Conservation (phyloP, 2,888 invertebrate species). For the Incurvaria masculella region DNA sequence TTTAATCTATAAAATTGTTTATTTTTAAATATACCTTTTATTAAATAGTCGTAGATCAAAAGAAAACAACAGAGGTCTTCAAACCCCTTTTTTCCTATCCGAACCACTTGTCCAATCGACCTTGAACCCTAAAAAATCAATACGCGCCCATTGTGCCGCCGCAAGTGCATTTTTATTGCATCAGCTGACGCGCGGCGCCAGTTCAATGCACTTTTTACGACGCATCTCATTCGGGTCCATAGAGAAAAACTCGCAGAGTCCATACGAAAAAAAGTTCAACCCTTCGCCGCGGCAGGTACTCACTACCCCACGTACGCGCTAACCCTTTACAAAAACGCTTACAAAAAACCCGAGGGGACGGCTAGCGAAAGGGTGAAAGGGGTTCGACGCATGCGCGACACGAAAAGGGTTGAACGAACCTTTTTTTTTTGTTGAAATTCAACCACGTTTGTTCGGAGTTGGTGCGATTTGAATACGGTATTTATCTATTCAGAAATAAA, state of each 20-base stretch:
- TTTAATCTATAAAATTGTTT: no score
- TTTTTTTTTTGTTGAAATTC: not conserved
- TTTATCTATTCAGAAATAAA: no score
- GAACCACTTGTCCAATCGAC: slow-evolving; percentile 26
- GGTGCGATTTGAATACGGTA: no score
- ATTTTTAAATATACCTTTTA: no score
- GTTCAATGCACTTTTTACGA: slow-evolving; percentile 50
- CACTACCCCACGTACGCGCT: slow-evolving; percentile 19
- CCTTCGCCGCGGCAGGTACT: slow-evolving; percentile 54
- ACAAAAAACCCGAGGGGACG: slow-evolving; percentile 49
- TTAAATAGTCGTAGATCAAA: no score
- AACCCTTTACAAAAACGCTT: slow-evolving; percentile 53
- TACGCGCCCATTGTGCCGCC: slow-evolving; percentile 25
- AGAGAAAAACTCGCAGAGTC: slow-evolving; percentile 27
- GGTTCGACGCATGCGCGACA: slow-evolving; percentile 52
- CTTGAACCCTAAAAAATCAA: slow-evolving; percentile 48
- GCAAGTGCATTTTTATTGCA: slow-evolving; percentile 48
- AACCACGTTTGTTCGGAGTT: no score
- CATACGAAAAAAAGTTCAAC: slow-evolving; percentile 46
- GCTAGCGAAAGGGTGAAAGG: slow-evolving; percentile 52
- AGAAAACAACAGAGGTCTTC: no score
- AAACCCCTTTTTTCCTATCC: no score
- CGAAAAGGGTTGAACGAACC: slow-evolving; percentile 31
- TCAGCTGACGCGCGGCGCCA: slow-evolving; percentile 49
- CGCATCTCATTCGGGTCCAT: slow-evolving; percentile 29